These are phyloP conservation scores for Cyphomyrus plagiostoma DNA, from an alignment of 2,113 vertebrate genomes.

Conservation along the genomic window DNA sequence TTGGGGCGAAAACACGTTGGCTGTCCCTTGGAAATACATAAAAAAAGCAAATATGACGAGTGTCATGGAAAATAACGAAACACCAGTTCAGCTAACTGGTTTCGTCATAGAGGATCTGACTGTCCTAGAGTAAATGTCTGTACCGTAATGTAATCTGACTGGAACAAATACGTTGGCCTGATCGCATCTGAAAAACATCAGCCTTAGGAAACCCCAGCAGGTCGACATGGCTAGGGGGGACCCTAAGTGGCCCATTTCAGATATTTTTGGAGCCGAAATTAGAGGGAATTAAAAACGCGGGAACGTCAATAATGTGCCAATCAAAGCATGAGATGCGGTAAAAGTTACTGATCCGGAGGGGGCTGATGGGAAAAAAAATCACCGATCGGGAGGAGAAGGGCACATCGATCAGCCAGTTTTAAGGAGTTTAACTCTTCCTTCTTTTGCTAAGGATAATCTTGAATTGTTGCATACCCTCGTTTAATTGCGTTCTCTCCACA, in stretches of 20 bases:
- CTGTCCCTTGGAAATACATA: not conserved
- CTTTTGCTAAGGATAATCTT: not conserved
- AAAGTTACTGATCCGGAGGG: not conserved
- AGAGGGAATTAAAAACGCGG: not conserved
- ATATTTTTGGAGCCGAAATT: not conserved
- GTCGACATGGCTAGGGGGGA: not conserved
- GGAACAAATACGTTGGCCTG: not conserved
- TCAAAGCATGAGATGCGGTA: not conserved
- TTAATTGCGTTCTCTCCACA: not conserved
- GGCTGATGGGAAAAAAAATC: not conserved
- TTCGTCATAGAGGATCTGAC: not conserved
- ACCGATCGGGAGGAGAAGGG: not conserved
- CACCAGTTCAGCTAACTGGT: not conserved
- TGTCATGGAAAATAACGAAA: not conserved
- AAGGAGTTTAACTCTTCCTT: not conserved
- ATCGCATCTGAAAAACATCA: not conserved
- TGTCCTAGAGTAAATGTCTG: not conserved
- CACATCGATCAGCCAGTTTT: not conserved
- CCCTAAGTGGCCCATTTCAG: not conserved
- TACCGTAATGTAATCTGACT: conserved; percentile 4
- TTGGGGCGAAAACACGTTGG: not conserved
- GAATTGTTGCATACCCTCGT: not conserved
- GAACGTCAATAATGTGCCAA: not conserved
- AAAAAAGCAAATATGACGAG: not conserved
- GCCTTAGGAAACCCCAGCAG: not conserved